Percentiles rank a stretch among this genome's conserved stretches.
Evolutionary conservation across 2,113 vertebrate species (phyloP).

Genomic region (Rallus limicola): DNA sequence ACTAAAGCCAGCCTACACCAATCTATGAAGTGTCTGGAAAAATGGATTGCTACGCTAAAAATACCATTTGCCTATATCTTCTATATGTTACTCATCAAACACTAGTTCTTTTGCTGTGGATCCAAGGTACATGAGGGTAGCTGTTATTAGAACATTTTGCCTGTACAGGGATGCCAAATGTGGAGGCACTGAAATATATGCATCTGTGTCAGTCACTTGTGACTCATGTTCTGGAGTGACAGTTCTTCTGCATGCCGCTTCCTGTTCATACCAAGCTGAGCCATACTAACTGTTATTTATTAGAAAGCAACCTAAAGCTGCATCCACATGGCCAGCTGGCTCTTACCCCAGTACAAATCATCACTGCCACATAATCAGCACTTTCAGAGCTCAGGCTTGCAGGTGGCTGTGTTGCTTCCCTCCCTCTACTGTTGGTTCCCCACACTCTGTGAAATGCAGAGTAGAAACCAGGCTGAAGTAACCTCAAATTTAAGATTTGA

Average conservation of each 20-base stretch:
- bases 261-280: background rate
- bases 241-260: background rate
- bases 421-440: background rate
- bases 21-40: background rate
- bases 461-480: background rate
- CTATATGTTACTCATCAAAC: background rate
- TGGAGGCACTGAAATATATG: conserved; percentile 23
- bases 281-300: background rate
- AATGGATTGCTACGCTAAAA: background rate
- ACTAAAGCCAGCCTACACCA: background rate
- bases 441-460: background rate
- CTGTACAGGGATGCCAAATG: background rate
- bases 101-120: background rate
- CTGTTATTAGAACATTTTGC: background rate
- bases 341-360: background rate
- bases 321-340: background rate
- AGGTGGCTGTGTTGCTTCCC: background rate
- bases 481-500: background rate
- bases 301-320: background rate
- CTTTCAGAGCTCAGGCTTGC: background rate
- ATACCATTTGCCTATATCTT: background rate
- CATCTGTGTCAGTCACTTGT: conserved; percentile 18
- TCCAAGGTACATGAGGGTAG: background rate
- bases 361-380: background rate
- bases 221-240: background rate